phyloP scores from a whole-genome alignment of 2,797 vertebrate species.

The Sandelia bainsii region DNA sequence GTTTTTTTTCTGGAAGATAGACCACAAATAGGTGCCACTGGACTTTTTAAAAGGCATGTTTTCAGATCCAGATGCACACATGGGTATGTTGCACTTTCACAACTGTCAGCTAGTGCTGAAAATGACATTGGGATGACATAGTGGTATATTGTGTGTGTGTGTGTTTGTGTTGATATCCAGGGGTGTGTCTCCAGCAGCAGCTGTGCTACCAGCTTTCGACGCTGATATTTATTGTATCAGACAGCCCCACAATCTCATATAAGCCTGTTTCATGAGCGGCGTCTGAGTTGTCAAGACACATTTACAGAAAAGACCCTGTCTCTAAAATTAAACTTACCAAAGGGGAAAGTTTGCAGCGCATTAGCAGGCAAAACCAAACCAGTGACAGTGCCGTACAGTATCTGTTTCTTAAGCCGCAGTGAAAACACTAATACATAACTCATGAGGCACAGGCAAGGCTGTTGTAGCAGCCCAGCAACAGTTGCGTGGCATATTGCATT shows the following conservation, averaged over 20 bases:
- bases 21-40: background rate
- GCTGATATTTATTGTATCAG: constrained; percentile 72
- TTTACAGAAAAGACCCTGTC: constrained; percentile 61
- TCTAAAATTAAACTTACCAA: constrained; percentile 68
- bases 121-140: constrained; percentile 65
- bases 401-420: constrained; percentile 50
- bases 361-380: constrained; percentile 49
- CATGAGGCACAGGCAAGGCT: constrained; percentile 58
- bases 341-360: constrained; percentile 36
- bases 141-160: constrained; percentile 11
- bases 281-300: constrained; percentile 74
- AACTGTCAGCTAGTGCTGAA: constrained; percentile 49
- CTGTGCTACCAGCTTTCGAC: constrained; percentile 61
- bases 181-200: constrained; percentile 64
- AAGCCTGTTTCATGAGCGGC: constrained; percentile 51
- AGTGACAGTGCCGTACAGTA: constrained; percentile 49
- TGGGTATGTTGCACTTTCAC: constrained; percentile 41
- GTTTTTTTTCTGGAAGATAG: background rate
- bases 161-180: constrained; percentile 43
- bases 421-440: constrained; percentile 73
- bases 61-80: constrained; percentile 13
- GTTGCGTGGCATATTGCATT: constrained; percentile 61
- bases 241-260: constrained; percentile 74
- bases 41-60: constrained; percentile 3
- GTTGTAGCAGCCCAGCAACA: constrained; percentile 62